Evolutionary conservation across 2,797 vertebrate genomes (phyloP).

Genomic region (Pseudochromis fuscus): DNA sequence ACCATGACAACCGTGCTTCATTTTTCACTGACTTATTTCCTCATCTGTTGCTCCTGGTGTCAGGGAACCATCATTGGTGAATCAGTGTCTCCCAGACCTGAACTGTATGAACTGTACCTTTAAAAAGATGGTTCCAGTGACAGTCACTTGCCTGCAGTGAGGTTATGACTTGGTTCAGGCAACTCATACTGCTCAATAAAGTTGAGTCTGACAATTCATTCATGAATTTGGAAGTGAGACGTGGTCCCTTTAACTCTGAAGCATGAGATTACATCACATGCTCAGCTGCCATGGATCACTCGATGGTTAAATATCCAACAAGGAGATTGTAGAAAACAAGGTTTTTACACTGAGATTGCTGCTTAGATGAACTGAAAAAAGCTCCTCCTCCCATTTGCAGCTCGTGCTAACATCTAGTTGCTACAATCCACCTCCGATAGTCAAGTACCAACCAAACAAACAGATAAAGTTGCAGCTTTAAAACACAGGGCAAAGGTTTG

Average conservation of each 20-base stretch:
- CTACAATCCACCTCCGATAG: not conserved
- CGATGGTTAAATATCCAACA: conserved; percentile 10
- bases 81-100: not conserved
- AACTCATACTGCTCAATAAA: not conserved
- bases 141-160: too few species aligned
- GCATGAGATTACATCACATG: not conserved
- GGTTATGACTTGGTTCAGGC: not conserved
- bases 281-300: not conserved
- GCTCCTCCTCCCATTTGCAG: not conserved
- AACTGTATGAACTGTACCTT: not conserved
- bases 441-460: not conserved
- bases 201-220: not conserved
- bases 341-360: conserved; percentile 1
- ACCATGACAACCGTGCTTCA: too few species aligned
- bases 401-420: not conserved
- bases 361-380: conserved; percentile 6
- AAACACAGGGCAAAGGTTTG: not conserved
- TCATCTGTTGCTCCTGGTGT: not conserved
- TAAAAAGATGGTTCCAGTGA: too few species aligned
- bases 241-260: not conserved
- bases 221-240: not conserved
- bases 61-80: too few species aligned
- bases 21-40: not conserved
- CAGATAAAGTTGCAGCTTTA: not conserved
- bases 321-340: not conserved